Evolutionary conservation across 2,888 invertebrate species (phyloP), one percentile per base, ranked within the genome.

Genomic region (Leptinotarsa rubiginosa): DNA sequence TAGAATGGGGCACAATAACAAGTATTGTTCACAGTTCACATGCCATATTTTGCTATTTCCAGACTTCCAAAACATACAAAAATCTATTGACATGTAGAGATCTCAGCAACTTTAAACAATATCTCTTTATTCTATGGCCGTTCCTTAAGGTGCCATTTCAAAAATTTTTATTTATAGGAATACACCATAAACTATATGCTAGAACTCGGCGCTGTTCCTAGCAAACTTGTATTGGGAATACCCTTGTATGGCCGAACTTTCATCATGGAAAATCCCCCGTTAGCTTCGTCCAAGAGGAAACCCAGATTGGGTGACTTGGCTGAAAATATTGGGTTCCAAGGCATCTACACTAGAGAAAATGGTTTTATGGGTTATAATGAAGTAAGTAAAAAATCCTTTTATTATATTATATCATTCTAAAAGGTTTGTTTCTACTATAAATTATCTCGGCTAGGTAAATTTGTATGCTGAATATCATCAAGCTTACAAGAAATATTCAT

Each of bases 301-400:
- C 90, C 73, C 82, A 89, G 81, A 78, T 88, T 94, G 22, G 92
- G 92, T 0, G 85, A 90, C 0, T 77, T 88, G 0, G 91, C 92
- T 0, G 87, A 90, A 75, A 89, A 89, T 20, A 87, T 87, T 7
- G 95, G 95, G 0, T 95, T 95, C 84, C 91, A 91, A 79, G 97
- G 96, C 1, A 94, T 94, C 0, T 94, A 89, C 78, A 96, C 94
- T 1, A 90, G 91, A 20, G 95, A 96, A 86, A 91, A 92, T 80
- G 96, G 96, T 0, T 96, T 96, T 81, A 91, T 96, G 88, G 97
- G 96, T 1, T 97, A 95, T 85, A 96, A 96, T 85, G 97, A 97
- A 91, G 94, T 94, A 84, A 84, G 49, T 41, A 2, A 3, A 12
- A 22, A 1, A 47, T 25, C 22, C 22, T 22, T 25, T 13, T 31